phyloP scores from a whole-genome alignment of 2,888 invertebrate species.

The Zonitis immaculata region DNA sequence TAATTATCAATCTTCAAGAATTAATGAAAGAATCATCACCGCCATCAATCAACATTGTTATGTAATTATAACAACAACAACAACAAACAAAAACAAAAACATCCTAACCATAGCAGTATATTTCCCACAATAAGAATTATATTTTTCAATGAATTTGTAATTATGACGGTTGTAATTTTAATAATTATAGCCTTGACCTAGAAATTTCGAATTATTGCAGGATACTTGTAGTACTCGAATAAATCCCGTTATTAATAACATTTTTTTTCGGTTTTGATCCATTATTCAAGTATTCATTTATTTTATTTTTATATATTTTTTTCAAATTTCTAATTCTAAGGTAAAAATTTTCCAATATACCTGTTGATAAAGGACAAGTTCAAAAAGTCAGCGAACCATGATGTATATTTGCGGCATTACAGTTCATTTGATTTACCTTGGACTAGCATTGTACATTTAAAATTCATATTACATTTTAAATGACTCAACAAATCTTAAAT shows the following conservation, averaged over 20 bases:
- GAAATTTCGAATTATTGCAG: conserved; percentile 6
- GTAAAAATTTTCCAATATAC: too few relatives aligned
- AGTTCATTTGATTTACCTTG: conserved; percentile 37
- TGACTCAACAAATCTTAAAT: conserved; percentile 28
- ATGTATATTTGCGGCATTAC: conserved; percentile 28
- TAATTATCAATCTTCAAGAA: background rate
- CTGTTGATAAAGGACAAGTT: background rate
- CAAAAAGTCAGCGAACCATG: conserved; percentile 18
- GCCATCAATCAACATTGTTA: conserved; percentile 20
- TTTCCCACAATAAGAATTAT: conserved; percentile 27
- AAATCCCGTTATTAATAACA: too few relatives aligned
- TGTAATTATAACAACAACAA: conserved; percentile 29
- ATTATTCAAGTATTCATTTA: too few relatives aligned
- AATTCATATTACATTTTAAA: conserved; percentile 28
- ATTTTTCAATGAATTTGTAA: conserved; percentile 23
- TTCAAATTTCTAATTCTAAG: too few relatives aligned
- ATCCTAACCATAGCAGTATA: conserved; percentile 29
- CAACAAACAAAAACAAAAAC: too few relatives aligned
- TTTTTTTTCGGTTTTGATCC: too few relatives aligned
- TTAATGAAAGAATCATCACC: conserved; percentile 11
- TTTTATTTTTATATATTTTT: too few relatives aligned
- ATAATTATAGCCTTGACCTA: conserved; percentile 21
- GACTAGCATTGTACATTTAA: conserved; percentile 31
- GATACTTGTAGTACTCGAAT: background rate
- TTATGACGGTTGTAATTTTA: conserved; percentile 16